Evolutionary conservation across 2,797 vertebrate species (phyloP), one percentile per base, ranked within the genome.

Genomic region (Fundulus diaphanus): DNA sequence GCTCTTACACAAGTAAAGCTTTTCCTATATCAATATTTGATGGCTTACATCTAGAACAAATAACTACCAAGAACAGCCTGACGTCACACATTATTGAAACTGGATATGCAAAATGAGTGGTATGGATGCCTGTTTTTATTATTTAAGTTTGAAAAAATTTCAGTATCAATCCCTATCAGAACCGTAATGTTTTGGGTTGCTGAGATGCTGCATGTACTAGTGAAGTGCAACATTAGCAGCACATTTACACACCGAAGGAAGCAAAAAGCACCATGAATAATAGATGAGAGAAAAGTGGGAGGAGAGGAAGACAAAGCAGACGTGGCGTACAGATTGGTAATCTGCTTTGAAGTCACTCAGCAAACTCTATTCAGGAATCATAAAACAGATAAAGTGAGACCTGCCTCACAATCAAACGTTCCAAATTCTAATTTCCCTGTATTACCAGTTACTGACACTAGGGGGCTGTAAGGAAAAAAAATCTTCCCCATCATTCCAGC

Each of bases 241-340:
- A 76, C 70, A 79, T 83, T 86, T 80, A 79, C 29, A 68, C 54
- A 74, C 24, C 72, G 70, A 37, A 35, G 74, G 57, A 59, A 82
- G 86, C 82, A 51, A 84, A 84, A 86, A 82, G 77, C 73, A 70
- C 63, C 67, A 69, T 88, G 73, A 85, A 78, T 77, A 82, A 80
- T 69, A 77, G 56, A 88, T 81, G 63, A 73, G 0, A 68, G 40
- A 37, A 56, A 68, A 80, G 68, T 74, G 78, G 77, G 68, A 49
- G 59, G 63, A 44, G 16, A 59, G 51, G 49, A 52, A 73, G 9
- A 65, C n/a, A n/a, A n/a, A 13, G 22, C 61, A 35, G 44, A 51
- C n/a, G 56, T 71, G 24, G 70, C 2, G 57, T 1, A 51, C 37
- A 22, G 22, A 49, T 33, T 35, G 57, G 73, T 70, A 48, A 78